Evolutionary conservation across 2,888 invertebrate species (phyloP), one percentile per base, ranked within the genome.

Genomic region (Erynnis tages): DNA sequence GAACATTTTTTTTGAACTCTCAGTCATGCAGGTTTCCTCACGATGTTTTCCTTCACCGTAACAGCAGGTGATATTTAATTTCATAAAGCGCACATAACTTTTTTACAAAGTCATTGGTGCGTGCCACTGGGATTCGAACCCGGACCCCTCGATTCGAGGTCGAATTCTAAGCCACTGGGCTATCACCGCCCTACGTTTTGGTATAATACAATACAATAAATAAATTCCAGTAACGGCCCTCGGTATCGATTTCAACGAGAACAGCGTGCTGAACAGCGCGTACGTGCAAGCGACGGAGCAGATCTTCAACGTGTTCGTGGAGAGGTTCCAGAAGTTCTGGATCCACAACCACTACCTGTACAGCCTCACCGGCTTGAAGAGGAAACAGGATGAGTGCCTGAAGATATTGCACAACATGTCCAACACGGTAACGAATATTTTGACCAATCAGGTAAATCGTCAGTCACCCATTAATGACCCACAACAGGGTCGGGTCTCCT

Each of bases 261-360:
- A 76, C 48, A 64, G 70, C 0, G 65, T 76, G 1, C 59, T 82
- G 0, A 82, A 79, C 56, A 75, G 66, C 21, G 66, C 76, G 27
- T 85, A 82, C 55, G 75, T 82, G 27, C 69, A 73, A 4, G 84
- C 84, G 0, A 67, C 76, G 0, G 80, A 82, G 25, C 62, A 71
- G 41, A 76, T 81, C 41, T 67, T 82, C 25, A 71, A 75, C 53
- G 71, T 76, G 0, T 58, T 80, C 8, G 77, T 78, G 47, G 76
- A 78, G 29, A 63, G 84, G 4, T 79, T 82, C 59, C 78, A 78
- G 64, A 78, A 79, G 59, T 71, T 82, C 49, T 81, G 81, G 77
- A 63, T 72, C 44, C 79, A 82, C 52, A 74, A 69, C 44, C 62
- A 68, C 2, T 64, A 64, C 30, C 66, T 73, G 10, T 85, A 79